Conservation (phyloP, 2,888 invertebrate genomes). For the Dendrolimus pini region DNA sequence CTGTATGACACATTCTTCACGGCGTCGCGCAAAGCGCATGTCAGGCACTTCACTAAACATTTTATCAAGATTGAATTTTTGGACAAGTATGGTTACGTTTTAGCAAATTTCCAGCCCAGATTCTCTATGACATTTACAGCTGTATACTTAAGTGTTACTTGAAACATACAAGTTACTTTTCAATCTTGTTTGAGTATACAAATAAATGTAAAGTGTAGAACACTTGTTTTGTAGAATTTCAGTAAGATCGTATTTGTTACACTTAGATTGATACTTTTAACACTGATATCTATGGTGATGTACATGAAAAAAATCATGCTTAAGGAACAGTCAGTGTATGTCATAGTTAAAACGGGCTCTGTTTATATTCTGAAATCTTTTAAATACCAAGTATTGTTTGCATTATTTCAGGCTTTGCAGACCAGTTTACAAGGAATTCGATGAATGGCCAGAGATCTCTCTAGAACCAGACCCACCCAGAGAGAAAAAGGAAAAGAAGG, state of each 20-base stretch:
- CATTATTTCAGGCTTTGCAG: conserved; percentile 66
- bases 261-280: too few relatives aligned
- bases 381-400: conserved; percentile 9
- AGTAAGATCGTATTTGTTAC: too few relatives aligned
- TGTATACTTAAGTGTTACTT: too few relatives aligned
- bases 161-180: conserved; percentile 5
- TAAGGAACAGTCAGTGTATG: not conserved
- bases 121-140: not conserved
- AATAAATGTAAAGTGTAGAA: too few relatives aligned
- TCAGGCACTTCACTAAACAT: conserved; percentile 79
- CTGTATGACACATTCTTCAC: conserved; percentile 76
- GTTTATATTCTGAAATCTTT: conserved; percentile 8
- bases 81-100: conserved; percentile 69
- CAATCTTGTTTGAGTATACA: too few relatives aligned
- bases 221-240: too few relatives aligned
- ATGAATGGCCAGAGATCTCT: conserved; percentile 78
- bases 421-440: conserved; percentile 79
- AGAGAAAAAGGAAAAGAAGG: conserved; percentile 48
- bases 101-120: conserved; percentile 3
- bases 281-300: too few relatives aligned
- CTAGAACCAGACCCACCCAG: conserved; percentile 57
- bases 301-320: too few relatives aligned
- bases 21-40: conserved; percentile 73
- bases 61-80: conserved; percentile 85
- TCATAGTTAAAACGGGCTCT: conserved; percentile 2